phyloP scores from a whole-genome alignment of 2,113 vertebrate genomes.

The Mohoua ochrocephala region DNA sequence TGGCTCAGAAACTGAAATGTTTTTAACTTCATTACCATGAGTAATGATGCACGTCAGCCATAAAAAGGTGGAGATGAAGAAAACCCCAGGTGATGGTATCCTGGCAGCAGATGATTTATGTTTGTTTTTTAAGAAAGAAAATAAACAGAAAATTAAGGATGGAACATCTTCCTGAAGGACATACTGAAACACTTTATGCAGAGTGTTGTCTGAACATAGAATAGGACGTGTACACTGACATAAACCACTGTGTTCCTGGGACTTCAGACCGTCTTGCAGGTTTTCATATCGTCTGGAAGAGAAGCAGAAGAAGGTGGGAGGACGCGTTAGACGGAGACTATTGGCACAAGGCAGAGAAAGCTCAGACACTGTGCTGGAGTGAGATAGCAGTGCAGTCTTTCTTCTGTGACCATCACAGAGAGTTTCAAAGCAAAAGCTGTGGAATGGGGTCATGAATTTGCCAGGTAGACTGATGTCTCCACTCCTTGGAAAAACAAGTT shows the following conservation, averaged over 20 bases:
- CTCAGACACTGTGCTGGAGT: not conserved
- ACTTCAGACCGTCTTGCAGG: not conserved
- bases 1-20: not conserved
- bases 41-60: not conserved
- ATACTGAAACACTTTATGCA: not conserved
- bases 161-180: not conserved
- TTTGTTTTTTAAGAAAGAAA: not conserved
- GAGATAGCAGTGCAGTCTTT: not conserved
- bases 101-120: not conserved
- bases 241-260: not conserved
- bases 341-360: not conserved
- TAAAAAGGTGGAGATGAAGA: not conserved
- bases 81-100: not conserved
- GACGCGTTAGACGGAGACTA: rapidly evolving
- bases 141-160: not conserved
- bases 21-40: not conserved
- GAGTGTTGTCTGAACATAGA: not conserved
- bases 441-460: not conserved
- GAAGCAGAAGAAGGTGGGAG: not conserved
- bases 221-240: rapidly evolving
- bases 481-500: not conserved
- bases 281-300: not conserved
- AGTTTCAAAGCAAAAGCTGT: not conserved
- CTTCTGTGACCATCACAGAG: not conserved
- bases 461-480: not conserved